Conservation (phyloP, 2,797 vertebrate genomes). For the Aphelocoma californica region DNA sequence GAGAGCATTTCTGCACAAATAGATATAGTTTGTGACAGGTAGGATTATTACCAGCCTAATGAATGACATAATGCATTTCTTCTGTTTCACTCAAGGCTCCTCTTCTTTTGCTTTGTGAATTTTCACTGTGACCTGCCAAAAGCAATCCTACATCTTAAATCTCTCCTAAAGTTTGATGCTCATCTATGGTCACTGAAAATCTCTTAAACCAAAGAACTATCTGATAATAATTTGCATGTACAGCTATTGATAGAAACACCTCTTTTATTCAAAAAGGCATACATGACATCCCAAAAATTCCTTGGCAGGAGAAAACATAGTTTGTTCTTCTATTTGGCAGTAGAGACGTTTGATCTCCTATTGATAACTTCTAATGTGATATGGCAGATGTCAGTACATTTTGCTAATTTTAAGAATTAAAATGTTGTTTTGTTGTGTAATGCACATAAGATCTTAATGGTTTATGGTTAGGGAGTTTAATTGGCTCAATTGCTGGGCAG, state of each 20-base stretch:
- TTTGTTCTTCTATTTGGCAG: not conserved
- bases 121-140: not conserved
- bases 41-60: not conserved
- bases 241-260: not conserved
- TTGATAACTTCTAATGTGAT: not conserved
- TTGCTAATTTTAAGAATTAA: not conserved
- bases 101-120: not conserved
- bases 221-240: not conserved
- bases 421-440: not conserved
- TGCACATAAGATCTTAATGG: not conserved
- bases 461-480: not conserved
- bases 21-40: not conserved
- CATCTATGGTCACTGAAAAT: not conserved
- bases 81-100: not conserved
- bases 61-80: not conserved
- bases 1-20: not conserved
- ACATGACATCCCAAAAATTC: not conserved
- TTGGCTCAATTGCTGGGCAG: not conserved
- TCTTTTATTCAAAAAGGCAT: not conserved
- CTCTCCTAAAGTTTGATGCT: not conserved
- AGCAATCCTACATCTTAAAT: not conserved
- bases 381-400: not conserved
- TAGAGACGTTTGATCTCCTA: not conserved
- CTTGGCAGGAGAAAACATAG: fast-evolving
- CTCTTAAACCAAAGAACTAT: not conserved